phyloP scores from a whole-genome alignment of 2,797 vertebrate species.

The Sphenopsis melanotis region DNA sequence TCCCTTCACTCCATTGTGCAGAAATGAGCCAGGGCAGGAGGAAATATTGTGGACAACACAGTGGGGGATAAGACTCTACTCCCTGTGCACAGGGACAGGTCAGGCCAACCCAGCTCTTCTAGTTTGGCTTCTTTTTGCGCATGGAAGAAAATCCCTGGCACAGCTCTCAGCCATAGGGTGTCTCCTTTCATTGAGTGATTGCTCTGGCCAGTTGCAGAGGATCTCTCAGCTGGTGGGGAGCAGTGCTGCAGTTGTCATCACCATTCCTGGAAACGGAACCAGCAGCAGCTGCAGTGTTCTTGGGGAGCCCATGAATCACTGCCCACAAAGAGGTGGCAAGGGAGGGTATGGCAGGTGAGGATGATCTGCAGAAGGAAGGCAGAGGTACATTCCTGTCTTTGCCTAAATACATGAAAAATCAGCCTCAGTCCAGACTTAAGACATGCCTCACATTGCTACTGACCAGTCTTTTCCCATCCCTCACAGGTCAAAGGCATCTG shows the following conservation, averaged over 20 bases:
- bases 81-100: neutral
- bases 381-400: neutral
- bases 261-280: neutral
- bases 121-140: neutral
- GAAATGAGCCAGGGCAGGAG: neutral
- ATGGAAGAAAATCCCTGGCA: neutral
- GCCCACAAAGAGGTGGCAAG: neutral
- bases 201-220: neutral
- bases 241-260: neutral
- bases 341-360: neutral
- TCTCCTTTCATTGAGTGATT: neutral
- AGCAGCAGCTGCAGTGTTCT: neutral
- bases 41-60: rapidly evolving
- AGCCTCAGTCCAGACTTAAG: neutral
- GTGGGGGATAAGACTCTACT: neutral
- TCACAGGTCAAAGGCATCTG: neutral
- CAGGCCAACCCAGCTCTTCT: neutral
- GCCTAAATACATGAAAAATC: neutral
- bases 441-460: neutral
- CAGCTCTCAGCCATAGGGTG: neutral
- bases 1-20: neutral
- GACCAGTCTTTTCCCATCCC: neutral
- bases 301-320: neutral
- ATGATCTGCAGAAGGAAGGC: neutral
- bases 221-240: neutral